A percentile compares a stretch with the other conserved stretches of the same genome.
These are phyloP conservation scores for Rhodinocichla rosea DNA, from an alignment of 2,113 vertebrate species.

Conservation along the genomic window DNA sequence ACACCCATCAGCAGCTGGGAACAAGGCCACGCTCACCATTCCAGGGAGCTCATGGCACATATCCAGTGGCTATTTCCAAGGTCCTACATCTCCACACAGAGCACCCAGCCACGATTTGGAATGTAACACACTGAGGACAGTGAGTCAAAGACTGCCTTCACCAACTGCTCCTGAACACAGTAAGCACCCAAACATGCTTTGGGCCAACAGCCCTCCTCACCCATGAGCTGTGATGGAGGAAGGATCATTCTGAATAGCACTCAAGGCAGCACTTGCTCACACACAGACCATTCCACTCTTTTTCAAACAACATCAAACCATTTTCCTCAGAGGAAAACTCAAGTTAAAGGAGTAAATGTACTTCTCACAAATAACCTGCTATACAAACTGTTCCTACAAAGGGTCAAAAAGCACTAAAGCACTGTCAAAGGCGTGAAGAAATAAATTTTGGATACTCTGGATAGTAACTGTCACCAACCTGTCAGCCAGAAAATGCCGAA, in stretches of 20 bases:
- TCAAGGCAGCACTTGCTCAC: not conserved
- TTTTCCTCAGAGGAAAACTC: not conserved
- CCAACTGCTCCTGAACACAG: not conserved
- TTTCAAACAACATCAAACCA: not conserved
- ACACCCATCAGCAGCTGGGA: fast-evolving
- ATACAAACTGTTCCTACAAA: not conserved
- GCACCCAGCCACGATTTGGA: fast-evolving
- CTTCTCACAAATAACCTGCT: not conserved
- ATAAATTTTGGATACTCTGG: not conserved
- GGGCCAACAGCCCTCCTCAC: not conserved
- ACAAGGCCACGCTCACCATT: not conserved
- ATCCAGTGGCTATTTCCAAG: not conserved
- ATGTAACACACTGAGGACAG: not conserved
- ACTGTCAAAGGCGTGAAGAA: not conserved
- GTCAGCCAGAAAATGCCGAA: not conserved
- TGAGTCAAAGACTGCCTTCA: not conserved
- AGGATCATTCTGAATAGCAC: not conserved
- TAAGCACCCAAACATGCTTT: fast-evolving
- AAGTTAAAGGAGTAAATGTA: not conserved
- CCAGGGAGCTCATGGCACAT: fast-evolving
- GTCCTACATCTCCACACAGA: not conserved
- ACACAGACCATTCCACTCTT: not conserved
- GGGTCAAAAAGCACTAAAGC: not conserved
- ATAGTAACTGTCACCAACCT: not conserved
- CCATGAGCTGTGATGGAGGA: not conserved